Evolutionary conservation across 2,797 vertebrate species (phyloP).

Genomic region (Leptodactylus fallax): DNA sequence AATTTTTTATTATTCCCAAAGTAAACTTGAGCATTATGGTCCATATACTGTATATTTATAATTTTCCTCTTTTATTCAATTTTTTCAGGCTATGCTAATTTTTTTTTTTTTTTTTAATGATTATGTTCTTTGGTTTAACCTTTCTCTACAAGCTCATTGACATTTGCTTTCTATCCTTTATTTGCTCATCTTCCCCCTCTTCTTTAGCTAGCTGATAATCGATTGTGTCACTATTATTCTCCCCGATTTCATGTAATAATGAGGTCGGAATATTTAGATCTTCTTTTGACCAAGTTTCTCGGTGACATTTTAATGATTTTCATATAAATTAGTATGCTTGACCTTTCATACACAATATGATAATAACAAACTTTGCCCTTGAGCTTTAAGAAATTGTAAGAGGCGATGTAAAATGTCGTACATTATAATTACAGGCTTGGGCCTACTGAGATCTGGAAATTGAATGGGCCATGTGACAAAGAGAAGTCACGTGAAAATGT

Average conservation of each 20-base stretch:
- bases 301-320: conserved; percentile 50
- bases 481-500: background rate
- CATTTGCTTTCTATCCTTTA: conserved; percentile 29
- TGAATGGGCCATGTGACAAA: background rate
- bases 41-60: too few relatives aligned
- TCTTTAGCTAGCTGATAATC: background rate
- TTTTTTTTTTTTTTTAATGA: background rate
- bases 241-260: background rate
- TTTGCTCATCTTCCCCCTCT: background rate
- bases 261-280: background rate
- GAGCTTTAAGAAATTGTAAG: background rate
- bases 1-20: background rate
- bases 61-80: too few relatives aligned
- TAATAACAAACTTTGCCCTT: background rate
- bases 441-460: background rate
- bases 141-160: conserved; percentile 4
- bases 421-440: background rate
- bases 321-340: conserved; percentile 45
- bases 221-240: conserved; percentile 10
- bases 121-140: background rate
- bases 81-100: too few relatives aligned
- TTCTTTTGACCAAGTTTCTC: conserved; percentile 11
- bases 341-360: conserved; percentile 40
- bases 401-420: conserved; percentile 20
- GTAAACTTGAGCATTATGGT: background rate